Percentiles rank a stretch among this genome's conserved stretches.
Evolutionary conservation across 1,140 invertebrate species (phyloP).

Genomic region (Calephelis nemesis): DNA sequence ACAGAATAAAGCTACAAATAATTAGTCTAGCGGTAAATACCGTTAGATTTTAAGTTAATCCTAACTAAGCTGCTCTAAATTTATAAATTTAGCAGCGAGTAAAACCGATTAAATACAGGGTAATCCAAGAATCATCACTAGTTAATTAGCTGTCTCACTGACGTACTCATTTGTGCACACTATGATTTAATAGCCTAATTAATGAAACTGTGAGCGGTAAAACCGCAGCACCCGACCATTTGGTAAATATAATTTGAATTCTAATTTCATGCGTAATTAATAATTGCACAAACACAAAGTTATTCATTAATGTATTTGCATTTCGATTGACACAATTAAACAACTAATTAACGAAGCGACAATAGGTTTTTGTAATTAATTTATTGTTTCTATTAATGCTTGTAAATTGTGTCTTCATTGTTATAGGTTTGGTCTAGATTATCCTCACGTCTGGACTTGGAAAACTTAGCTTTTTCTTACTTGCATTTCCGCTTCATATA

Average conservation of each 20-base stretch:
- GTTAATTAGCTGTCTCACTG: slow-evolving; percentile 20
- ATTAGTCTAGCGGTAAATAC: too few species aligned
- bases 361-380: slow-evolving; percentile 18
- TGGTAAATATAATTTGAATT: slow-evolving; percentile 16
- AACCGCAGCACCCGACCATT: slow-evolving; percentile 23
- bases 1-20: too few species aligned
- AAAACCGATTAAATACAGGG: background rate
- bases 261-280: slow-evolving; percentile 15
- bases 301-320: slow-evolving; percentile 24
- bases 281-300: slow-evolving; percentile 20
- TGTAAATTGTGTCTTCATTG: too few species aligned
- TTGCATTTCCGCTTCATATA: too few species aligned
- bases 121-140: slow-evolving; percentile 6
- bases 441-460: too few species aligned
- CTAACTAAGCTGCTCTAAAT: background rate
- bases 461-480: too few species aligned
- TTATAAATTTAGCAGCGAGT: background rate
- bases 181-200: slow-evolving; percentile 27
- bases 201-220: slow-evolving; percentile 21
- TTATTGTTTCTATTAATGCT: background rate
- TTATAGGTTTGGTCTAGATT: too few species aligned
- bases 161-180: slow-evolving; percentile 20
- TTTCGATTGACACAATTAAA: slow-evolving; percentile 22
- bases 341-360: slow-evolving; percentile 21
- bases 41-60: background rate